Evolutionary conservation across 1,140 invertebrate genomes (phyloP).

Genomic region (Marisa cornuarietis): DNA sequence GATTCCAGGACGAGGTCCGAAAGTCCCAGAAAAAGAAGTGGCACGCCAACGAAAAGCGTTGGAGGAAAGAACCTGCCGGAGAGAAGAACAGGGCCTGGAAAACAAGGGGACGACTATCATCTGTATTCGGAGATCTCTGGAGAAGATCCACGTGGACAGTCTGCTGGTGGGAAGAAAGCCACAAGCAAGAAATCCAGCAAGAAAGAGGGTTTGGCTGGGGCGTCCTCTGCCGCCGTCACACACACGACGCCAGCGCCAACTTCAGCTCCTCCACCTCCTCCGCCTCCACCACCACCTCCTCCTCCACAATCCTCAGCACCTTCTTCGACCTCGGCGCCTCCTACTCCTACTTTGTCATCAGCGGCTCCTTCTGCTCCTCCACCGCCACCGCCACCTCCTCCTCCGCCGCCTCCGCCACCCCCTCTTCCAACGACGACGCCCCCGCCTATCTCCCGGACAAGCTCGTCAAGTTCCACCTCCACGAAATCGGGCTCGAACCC

Average conservation of each 20-base stretch:
- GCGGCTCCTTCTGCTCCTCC: background rate
- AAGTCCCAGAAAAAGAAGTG: background rate
- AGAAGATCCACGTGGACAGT: background rate
- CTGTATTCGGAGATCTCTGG: conserved; percentile 3
- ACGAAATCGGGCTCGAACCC: background rate
- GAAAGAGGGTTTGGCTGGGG: background rate
- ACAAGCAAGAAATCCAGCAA: background rate
- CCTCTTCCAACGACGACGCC: background rate
- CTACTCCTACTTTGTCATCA: no score
- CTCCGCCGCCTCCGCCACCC: background rate
- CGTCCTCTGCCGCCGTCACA: background rate
- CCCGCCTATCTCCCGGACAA: background rate
- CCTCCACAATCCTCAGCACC: background rate
- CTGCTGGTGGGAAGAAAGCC: background rate
- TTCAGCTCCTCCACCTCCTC: background rate
- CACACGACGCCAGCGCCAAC: background rate
- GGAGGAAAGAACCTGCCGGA: background rate
- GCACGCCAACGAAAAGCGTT: background rate
- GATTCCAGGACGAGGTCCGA: background rate
- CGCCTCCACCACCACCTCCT: background rate
- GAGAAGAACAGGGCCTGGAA: background rate
- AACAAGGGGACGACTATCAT: background rate
- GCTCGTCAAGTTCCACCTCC: background rate
- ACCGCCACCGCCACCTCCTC: conserved; percentile 4
- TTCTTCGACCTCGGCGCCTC: background rate